Conservation (phyloP, 2,797 vertebrate genomes). For the Sebastes iracundus region DNA sequence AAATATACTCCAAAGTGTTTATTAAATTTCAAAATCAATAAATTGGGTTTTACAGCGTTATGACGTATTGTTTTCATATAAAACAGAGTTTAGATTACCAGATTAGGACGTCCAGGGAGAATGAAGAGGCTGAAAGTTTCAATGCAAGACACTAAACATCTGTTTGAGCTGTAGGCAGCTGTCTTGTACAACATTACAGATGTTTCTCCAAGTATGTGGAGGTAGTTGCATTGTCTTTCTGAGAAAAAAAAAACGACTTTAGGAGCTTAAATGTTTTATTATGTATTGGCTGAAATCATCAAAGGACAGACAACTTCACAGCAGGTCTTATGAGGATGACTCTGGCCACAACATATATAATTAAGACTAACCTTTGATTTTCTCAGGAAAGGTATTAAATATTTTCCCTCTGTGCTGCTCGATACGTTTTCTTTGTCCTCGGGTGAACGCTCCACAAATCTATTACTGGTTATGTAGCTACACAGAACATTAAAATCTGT, state of each 20-base stretch:
- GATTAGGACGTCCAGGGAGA: slow-evolving; percentile 15
- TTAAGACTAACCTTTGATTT: slow-evolving; percentile 61
- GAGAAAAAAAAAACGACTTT: not conserved
- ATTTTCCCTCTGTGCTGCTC: slow-evolving; percentile 25
- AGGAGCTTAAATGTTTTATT: not conserved
- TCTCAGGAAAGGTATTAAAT: slow-evolving; percentile 26
- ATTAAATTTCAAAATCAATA: slow-evolving; percentile 24
- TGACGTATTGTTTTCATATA: slow-evolving; percentile 26
- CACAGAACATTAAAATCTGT: slow-evolving; percentile 24
- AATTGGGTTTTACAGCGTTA: not conserved
- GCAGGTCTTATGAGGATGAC: slow-evolving; percentile 5
- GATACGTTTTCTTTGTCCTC: slow-evolving; percentile 9
- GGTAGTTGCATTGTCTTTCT: slow-evolving; percentile 5
- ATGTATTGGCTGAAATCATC: slow-evolving; percentile 12
- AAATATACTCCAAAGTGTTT: not conserved
- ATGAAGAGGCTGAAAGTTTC: slow-evolving; percentile 31
- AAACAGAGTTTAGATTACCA: slow-evolving; percentile 29
- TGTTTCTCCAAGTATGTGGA: slow-evolving; percentile 32
- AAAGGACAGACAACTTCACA: not conserved
- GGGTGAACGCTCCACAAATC: slow-evolving; percentile 24
- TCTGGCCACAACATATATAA: slow-evolving; percentile 26
- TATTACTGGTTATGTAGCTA: not conserved
- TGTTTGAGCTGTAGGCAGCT: slow-evolving; percentile 54
- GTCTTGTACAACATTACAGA: slow-evolving; percentile 26
- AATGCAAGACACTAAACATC: slow-evolving; percentile 54